phyloP scores from a whole-genome alignment of 2,888 invertebrate genomes.

The Actias luna region DNA sequence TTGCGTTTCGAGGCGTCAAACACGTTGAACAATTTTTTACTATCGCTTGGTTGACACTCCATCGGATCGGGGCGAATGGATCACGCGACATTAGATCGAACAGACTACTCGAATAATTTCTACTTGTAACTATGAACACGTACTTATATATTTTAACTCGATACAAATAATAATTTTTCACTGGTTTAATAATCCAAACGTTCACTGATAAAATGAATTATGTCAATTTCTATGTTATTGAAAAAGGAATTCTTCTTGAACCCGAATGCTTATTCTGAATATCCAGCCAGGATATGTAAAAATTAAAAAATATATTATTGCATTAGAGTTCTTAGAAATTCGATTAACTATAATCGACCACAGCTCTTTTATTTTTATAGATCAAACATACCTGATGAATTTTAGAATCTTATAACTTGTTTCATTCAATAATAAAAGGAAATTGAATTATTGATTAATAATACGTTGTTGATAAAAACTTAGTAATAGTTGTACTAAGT shows the following conservation, averaged over 20 bases:
- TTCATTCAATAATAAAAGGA: too few relatives aligned
- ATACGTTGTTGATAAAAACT: too few relatives aligned
- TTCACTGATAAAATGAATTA: slow-evolving; percentile 45
- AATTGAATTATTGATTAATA: too few relatives aligned
- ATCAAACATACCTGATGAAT: too few relatives aligned
- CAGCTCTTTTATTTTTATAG: too few relatives aligned
- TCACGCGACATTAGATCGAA: slow-evolving; percentile 50
- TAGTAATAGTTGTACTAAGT: too few relatives aligned
- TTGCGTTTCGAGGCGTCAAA: slow-evolving; percentile 66
- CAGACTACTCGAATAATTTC: slow-evolving; percentile 11
- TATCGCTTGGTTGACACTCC: slow-evolving; percentile 71
- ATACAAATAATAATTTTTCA: slow-evolving; percentile 49
- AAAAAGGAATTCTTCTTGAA: slow-evolving; percentile 50
- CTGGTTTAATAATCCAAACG: slow-evolving; percentile 54
- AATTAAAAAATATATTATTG: slow-evolving; percentile 1
- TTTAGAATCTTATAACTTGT: too few relatives aligned
- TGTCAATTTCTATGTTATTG: slow-evolving; percentile 52
- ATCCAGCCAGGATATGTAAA: slow-evolving; percentile 39
- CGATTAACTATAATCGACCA: too few relatives aligned
- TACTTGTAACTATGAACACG: slow-evolving; percentile 16
- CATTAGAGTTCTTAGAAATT: too few relatives aligned
- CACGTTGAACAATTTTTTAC: slow-evolving; percentile 71
- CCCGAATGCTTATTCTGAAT: slow-evolving; percentile 22
- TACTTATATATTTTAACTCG: slow-evolving; percentile 19
- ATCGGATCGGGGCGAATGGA: slow-evolving; percentile 53